These are phyloP conservation scores for Linurgus olivaceus DNA, from an alignment of 2,797 vertebrate species.

Conservation along the genomic window DNA sequence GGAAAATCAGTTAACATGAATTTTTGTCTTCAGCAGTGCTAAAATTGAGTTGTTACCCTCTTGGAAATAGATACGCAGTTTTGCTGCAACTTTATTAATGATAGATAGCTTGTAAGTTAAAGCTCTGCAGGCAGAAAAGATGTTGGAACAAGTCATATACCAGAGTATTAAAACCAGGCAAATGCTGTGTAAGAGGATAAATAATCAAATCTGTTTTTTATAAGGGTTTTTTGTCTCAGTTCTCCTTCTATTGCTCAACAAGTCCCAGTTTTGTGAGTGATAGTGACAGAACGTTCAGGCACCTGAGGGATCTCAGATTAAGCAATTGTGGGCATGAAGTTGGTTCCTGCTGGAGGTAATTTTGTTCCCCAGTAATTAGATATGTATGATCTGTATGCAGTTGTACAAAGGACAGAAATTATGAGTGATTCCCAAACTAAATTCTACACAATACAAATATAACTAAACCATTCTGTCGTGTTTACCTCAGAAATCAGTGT, in stretches of 20 bases:
- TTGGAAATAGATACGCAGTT: not conserved
- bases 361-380: not conserved
- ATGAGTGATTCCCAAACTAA: not conserved
- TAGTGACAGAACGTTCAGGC: not conserved
- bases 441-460: not conserved
- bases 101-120: accelerated
- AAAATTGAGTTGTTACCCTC: not conserved
- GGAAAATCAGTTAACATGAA: not conserved
- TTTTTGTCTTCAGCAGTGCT: not conserved
- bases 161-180: not conserved
- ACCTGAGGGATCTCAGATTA: not conserved
- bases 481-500: not conserved
- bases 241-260: not conserved
- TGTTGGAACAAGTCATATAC: not conserved
- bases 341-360: not conserved
- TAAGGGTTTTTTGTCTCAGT: not conserved
- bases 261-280: not conserved
- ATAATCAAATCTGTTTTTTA: not conserved
- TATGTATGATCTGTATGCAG: not conserved
- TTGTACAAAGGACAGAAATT: not conserved
- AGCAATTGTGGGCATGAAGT: not conserved
- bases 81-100: not conserved
- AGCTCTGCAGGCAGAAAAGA: not conserved
- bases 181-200: not conserved
- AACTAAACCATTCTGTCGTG: not conserved